A percentile compares a stretch with the other conserved stretches of the same genome.
Evolutionary conservation across 2,888 invertebrate species (phyloP).

Genomic region (Penaeus monodon): DNA sequence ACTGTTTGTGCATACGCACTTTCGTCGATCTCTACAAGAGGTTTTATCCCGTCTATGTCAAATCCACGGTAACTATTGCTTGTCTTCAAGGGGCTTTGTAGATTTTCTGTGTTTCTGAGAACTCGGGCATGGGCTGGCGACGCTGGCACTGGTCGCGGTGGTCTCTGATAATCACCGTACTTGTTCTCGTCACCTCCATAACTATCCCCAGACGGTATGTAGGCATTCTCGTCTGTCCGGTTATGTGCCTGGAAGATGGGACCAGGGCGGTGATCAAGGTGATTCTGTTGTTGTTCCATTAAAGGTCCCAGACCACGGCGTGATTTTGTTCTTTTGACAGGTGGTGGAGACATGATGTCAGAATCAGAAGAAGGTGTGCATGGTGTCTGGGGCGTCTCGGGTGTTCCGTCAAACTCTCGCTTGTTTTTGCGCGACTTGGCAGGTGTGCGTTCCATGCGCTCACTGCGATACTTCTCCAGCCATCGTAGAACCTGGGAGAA

Average conservation of each 20-base stretch:
- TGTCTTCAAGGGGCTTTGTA: conserved; percentile 50
- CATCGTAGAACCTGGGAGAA: conserved; percentile 48
- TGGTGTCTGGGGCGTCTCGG: conserved; percentile 56
- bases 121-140: conserved; percentile 53
- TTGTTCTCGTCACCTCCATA: conserved; percentile 60
- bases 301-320: conserved; percentile 60
- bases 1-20: conserved; percentile 9
- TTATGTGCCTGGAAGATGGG: background rate
- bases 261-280: conserved; percentile 17
- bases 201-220: conserved; percentile 19
- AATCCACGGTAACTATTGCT: conserved; percentile 45
- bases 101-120: conserved; percentile 60
- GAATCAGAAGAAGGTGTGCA: conserved; percentile 51
- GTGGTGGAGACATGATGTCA: conserved; percentile 61
- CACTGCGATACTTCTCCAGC: conserved; percentile 60
- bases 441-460: conserved; percentile 58
- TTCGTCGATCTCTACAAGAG: conserved; percentile 53
- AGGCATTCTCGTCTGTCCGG: conserved; percentile 47
- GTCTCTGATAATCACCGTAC: conserved; percentile 43
- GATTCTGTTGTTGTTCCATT: conserved; percentile 57
- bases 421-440: conserved; percentile 55
- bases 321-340: conserved; percentile 62
- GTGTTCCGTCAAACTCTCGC: conserved; percentile 57
- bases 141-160: conserved; percentile 41
- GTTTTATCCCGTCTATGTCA: conserved; percentile 64